phyloP scores from a whole-genome alignment of 2,888 invertebrate species.

The Andrena bicolor region DNA sequence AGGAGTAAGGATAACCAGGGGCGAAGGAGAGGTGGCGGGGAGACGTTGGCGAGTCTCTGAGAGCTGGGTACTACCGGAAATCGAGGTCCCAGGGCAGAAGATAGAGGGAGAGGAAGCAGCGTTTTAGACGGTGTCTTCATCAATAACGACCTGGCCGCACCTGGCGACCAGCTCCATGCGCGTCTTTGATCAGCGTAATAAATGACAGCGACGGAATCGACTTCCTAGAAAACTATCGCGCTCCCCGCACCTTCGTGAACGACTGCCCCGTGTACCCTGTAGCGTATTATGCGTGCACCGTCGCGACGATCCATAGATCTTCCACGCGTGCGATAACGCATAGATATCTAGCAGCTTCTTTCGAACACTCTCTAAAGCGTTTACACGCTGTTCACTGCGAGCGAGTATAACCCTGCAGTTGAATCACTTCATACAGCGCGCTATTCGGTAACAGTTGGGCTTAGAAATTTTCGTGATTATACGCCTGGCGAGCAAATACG shows the following conservation, averaged over 20 bases:
- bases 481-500: background rate
- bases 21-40: background rate
- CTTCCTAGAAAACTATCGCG: slow-evolving; percentile 68
- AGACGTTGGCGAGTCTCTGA: background rate
- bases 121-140: slow-evolving; percentile 69
- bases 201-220: slow-evolving; percentile 62
- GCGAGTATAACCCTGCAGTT: background rate
- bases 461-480: slow-evolving; percentile 18
- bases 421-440: slow-evolving; percentile 5
- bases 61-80: slow-evolving; percentile 57
- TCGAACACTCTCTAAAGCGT: background rate
- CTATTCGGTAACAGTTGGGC: background rate
- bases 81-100: slow-evolving; percentile 16
- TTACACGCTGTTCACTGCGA: background rate
- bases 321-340: slow-evolving; percentile 10
- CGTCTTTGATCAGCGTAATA: slow-evolving; percentile 65
- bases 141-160: slow-evolving; percentile 63
- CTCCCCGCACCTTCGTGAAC: slow-evolving; percentile 18
- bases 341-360: background rate
- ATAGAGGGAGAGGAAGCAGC: slow-evolving; percentile 28
- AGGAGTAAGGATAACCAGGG: slow-evolving; percentile 23
- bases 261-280: slow-evolving; percentile 31
- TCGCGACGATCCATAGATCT: slow-evolving; percentile 30
- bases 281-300: slow-evolving; percentile 26
- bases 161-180: slow-evolving; percentile 68